phyloP scores from a whole-genome alignment of 2,113 vertebrate species.

The Cryptomyrus ogoouensis region DNA sequence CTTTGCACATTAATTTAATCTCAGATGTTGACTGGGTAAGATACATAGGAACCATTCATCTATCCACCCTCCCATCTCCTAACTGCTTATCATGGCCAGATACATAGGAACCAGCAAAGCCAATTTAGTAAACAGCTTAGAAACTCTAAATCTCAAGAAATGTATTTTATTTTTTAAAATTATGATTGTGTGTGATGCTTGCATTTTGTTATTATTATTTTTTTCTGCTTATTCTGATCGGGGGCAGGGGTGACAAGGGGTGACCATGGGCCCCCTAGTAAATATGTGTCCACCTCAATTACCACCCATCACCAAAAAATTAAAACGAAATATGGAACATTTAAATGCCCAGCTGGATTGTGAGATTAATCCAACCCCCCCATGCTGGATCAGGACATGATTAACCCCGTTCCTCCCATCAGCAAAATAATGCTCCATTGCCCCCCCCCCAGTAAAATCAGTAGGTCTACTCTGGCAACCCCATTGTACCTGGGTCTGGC shows the following conservation, averaged over 20 bases:
- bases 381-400: background rate
- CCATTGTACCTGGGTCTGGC: background rate
- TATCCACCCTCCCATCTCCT: background rate
- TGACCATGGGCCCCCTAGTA: background rate
- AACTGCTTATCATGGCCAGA: background rate
- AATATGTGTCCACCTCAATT: background rate
- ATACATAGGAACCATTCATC: background rate
- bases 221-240: background rate
- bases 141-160: slow-evolving; percentile 21
- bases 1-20: background rate
- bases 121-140: background rate
- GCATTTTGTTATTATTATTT: background rate
- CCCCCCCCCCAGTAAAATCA: background rate
- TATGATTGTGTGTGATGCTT: background rate
- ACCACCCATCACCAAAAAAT: background rate
- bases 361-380: background rate
- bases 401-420: background rate
- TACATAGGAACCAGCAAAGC: background rate
- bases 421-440: background rate
- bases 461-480: background rate
- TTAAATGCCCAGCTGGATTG: slow-evolving; percentile 25
- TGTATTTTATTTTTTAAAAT: background rate
- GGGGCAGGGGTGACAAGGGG: background rate
- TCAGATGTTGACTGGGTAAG: background rate
- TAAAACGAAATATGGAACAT: background rate